Evolutionary conservation across 2,113 vertebrate species (phyloP).

Genomic region (Orthonyx spaldingii): DNA sequence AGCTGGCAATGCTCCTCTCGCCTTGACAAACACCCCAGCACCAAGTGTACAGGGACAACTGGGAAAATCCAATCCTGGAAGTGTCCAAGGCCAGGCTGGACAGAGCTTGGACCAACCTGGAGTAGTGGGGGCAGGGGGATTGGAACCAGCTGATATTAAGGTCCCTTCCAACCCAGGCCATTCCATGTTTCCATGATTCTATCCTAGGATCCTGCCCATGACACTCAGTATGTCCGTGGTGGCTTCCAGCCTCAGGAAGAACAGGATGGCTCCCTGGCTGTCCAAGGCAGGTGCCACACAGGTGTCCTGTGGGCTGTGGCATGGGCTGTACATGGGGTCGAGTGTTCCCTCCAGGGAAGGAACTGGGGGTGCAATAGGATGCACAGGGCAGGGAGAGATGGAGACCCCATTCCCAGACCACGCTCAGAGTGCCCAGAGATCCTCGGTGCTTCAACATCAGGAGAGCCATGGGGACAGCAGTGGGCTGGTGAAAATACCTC

Average conservation of each 20-base stretch:
- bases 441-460: not conserved
- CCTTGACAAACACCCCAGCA: not conserved
- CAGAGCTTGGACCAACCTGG: not conserved
- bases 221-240: not conserved
- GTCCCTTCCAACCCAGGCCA: not conserved
- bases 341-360: not conserved
- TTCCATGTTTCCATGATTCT: not conserved
- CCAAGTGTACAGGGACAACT: accelerated
- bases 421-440: accelerated
- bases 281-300: accelerated
- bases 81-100: not conserved
- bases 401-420: accelerated
- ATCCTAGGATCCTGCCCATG: not conserved
- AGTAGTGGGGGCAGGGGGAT: no score
- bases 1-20: not conserved
- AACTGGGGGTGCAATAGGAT: not conserved
- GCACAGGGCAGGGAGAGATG: not conserved
- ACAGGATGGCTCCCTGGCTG: not conserved
- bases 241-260: not conserved
- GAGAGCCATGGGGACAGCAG: accelerated
- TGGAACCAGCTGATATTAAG: no score
- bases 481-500: not conserved
- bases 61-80: not conserved
- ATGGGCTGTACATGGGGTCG: accelerated
- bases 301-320: not conserved